Base-by-base conservation (phyloP, 2,113 vertebrate genomes). In the Physeter macrocephalus region DNA sequence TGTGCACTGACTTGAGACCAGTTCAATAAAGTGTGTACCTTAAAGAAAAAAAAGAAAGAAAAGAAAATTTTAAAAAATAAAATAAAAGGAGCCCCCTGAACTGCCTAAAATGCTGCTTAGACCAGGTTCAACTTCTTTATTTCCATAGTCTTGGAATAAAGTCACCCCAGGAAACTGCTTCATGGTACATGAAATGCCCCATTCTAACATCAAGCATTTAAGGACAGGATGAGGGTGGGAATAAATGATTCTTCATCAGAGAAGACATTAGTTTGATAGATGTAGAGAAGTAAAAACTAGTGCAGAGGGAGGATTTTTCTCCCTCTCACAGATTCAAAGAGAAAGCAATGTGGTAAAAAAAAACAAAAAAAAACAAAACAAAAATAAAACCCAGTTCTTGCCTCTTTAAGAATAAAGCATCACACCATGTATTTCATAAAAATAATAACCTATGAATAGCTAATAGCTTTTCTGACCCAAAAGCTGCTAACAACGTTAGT, bases 361-460 rank as follows among this genome's bases (percentile, higher is more conserved):
- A 20, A 61, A 75, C 41, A 43, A 25, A 34, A 74, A 88, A 67
- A 5, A 20, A 54, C 18, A 20, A 54, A 20, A n/a, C n/a, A n/a
- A 7, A 20, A 20, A 7, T 2, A 49, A 49, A 49, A 49, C 6
- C 41, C 0, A n/a, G 10, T n/a, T 71, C 7, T 34, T n/a, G 4
- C 12, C 1, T 83, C 17, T 41, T 4, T 36, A 27, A 17, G 18
- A 67, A 66, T n/a, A 74, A 27, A 88, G 5, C 9, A 61, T 95
- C 8, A 83, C 1, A 57, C 1, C 4, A 29, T 13, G 0, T 8
- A 66, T 71, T 61, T 85, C 20, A 8, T 52, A 88, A 62, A 78
- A 88, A 77, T n/a, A 46, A 64, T 57, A 46, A 27, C 1, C 34
- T 34, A 1, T 61, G 11, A 77, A 20, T 77, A 64, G 0, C 23